A percentile compares a stretch with the other conserved stretches of the same genome.
Conservation (phyloP, 2,888 invertebrate species). For the Tenodera sinensis region DNA sequence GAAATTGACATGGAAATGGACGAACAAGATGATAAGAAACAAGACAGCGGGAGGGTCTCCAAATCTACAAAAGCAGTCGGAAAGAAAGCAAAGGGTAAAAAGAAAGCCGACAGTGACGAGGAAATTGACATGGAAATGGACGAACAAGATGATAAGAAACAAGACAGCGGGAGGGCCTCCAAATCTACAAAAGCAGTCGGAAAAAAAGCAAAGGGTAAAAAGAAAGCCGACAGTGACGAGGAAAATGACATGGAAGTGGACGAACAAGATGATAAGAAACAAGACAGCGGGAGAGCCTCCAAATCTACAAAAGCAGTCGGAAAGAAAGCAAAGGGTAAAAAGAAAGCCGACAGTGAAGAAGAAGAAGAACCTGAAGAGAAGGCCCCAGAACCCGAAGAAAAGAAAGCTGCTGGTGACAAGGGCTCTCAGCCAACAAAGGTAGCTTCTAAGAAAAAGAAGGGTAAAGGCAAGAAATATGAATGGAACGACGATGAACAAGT, state of each 20-base stretch:
- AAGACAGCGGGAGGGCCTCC: conserved; percentile 5
- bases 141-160: conserved; percentile 16
- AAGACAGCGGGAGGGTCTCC: conserved; percentile 19
- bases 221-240: not conserved
- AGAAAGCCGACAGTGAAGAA: conserved; percentile 15
- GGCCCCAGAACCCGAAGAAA: conserved; percentile 6
- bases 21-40: conserved; percentile 21
- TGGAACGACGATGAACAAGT: conserved; percentile 21
- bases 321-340: conserved; percentile 20
- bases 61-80: conserved; percentile 20
- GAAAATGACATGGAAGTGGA: too few relatives aligned
- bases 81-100: conserved; percentile 27
- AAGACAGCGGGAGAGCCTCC: conserved; percentile 4
- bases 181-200: conserved; percentile 20
- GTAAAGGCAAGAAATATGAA: conserved; percentile 22
- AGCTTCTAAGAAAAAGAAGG: conserved; percentile 13
- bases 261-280: conserved; percentile 16
- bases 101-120: conserved; percentile 26
- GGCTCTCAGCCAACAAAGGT: not conserved
- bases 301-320: not conserved
- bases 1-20: conserved; percentile 22
- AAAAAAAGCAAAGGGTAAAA: conserved; percentile 24
- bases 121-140: not conserved
- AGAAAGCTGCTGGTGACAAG: not conserved
- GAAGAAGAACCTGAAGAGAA: conserved; percentile 14